phyloP scores from a whole-genome alignment of 2,888 invertebrate species.

The Acleris literana region DNA sequence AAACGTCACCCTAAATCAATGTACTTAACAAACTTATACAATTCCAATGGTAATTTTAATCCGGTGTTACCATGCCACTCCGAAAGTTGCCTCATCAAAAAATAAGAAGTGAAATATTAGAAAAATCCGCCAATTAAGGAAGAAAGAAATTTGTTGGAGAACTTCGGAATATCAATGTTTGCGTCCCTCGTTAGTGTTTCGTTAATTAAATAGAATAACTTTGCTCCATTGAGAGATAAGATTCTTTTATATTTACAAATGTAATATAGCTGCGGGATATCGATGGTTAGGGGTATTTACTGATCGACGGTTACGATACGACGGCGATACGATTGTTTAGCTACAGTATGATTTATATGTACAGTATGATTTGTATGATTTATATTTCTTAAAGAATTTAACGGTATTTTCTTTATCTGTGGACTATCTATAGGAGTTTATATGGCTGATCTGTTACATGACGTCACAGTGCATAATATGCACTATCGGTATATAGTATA shows the following conservation, averaged over 20 bases:
- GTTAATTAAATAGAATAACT: conserved; percentile 14
- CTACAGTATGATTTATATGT: too few relatives aligned
- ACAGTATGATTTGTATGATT: too few relatives aligned
- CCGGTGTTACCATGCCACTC: conserved; percentile 11
- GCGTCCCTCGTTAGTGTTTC: conserved; percentile 10
- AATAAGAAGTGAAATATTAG: conserved; percentile 12
- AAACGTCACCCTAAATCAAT: too few relatives aligned
- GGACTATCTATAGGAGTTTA: too few relatives aligned
- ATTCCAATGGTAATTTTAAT: conserved; percentile 3
- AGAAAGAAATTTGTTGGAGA: conserved; percentile 6
- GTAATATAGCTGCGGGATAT: not conserved
- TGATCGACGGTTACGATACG: not conserved
- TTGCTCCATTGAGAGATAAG: not conserved
- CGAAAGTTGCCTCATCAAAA: conserved; percentile 17
- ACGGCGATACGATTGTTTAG: too few relatives aligned
- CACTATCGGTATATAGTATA: too few relatives aligned
- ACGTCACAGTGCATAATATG: too few relatives aligned
- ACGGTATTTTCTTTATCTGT: too few relatives aligned
- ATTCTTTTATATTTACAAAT: conserved; percentile 1
- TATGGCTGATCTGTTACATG: too few relatives aligned
- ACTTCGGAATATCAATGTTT: conserved; percentile 22
- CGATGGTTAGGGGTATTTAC: not conserved
- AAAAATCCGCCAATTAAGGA: conserved; percentile 14
- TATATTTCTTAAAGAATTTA: too few relatives aligned
- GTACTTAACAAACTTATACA: too few relatives aligned